A percentile compares a stretch with the other conserved stretches of the same genome.
Conservation (phyloP, 2,888 invertebrate species). For the Troilus luridus region DNA sequence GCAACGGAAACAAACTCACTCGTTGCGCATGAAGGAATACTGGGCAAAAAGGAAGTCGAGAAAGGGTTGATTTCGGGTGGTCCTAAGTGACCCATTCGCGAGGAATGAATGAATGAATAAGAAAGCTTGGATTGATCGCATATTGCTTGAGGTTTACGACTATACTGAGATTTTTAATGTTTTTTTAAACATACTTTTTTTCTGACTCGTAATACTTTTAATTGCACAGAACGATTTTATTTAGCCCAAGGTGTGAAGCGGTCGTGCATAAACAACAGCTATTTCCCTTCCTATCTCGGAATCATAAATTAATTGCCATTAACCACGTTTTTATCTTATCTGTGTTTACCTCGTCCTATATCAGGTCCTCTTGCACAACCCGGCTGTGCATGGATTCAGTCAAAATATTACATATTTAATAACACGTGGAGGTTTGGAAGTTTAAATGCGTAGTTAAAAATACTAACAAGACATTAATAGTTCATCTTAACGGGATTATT, state of each 20-base stretch:
- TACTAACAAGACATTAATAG: not conserved
- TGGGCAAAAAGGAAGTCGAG: too few relatives aligned
- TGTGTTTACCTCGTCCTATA: conserved; percentile 42
- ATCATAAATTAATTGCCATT: conserved; percentile 46
- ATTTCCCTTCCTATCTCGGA: conserved; percentile 12
- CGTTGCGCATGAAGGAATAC: too few relatives aligned
- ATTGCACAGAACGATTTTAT: not conserved
- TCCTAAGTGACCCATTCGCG: too few relatives aligned
- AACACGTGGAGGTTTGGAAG: not conserved
- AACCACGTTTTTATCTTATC: conserved; percentile 9
- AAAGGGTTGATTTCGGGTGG: too few relatives aligned
- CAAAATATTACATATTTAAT: conserved; percentile 6
- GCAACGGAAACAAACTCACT: too few relatives aligned
- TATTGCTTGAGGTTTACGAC: too few relatives aligned
- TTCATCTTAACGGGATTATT: too few relatives aligned
- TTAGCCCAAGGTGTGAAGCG: not conserved
- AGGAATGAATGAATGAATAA: too few relatives aligned
- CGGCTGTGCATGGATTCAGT: not conserved
- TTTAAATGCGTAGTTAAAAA: not conserved
- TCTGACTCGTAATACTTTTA: not conserved
- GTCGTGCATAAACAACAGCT: not conserved
- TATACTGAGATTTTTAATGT: too few relatives aligned
- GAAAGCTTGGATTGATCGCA: too few relatives aligned
- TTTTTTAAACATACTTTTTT: too few relatives aligned
- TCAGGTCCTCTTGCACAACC: not conserved